Evolutionary conservation across 2,888 invertebrate species (phyloP), one percentile per base, ranked within the genome.

Genomic region (Agrotis ipsilon): DNA sequence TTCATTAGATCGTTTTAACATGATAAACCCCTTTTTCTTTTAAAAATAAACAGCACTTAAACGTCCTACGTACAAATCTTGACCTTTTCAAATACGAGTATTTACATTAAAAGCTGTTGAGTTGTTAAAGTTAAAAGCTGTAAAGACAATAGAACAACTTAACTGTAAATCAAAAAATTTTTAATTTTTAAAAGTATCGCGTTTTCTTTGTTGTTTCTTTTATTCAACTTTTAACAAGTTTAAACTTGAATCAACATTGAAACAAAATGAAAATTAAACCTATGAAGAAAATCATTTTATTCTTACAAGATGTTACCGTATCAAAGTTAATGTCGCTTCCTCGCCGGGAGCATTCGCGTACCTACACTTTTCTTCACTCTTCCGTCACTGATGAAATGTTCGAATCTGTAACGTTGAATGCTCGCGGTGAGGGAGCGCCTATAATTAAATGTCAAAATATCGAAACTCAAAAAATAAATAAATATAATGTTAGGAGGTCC

Each of bases 31-130:
- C 45, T 62, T 65, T 67, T 39, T 18, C 7, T 27, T 51, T 45
- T 68, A 65, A 62, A 69, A 72, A 75, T 75, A 78, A 80, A 81
- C 66, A 52, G 64, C 48, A 54, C 78, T 77, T 69, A 61, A 77
- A 71, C 51, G 27, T 54, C 52, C 62, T 51, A 46, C 65, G 63
- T 59, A 32, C 48, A n/a, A 51, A 27, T 43, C 65, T 68, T 68
- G 58, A 77, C 69, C 65, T 80, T 67, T 74, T 49, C 27, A 74
- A 80, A 77, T 60, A n/a, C n/a, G n/a, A n/a, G n/a, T n/a, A 65
- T 62, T 78, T 19, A 62, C 54, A 72, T 62, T 67, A 57, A 59
- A 73, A 70, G 63, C 68, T 49, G 49, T 79, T 65, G 9, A 18
- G 24, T 11, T 65, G 45, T 46, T 27, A 66, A 70, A 65, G 14